Conservation (phyloP, 53 echinoderm and acorn worm genomes). For the Pentamera pediparva region DNA sequence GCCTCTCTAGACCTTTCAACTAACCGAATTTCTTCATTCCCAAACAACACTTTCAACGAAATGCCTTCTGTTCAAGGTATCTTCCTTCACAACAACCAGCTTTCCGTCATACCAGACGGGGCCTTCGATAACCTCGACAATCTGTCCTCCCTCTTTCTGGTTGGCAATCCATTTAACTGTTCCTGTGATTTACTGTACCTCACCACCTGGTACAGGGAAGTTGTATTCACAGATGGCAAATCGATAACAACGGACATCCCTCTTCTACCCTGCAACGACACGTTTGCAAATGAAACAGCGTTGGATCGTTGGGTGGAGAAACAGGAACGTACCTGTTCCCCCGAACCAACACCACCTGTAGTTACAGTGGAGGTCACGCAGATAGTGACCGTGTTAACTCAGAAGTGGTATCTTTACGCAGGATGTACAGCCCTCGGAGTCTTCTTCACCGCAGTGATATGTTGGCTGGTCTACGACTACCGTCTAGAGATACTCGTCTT, state of each 20-base stretch:
- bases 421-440: background rate
- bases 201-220: conserved; percentile 6
- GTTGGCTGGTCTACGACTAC: background rate
- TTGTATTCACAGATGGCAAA: background rate
- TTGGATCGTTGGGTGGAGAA: background rate
- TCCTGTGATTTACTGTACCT: conserved; percentile 11
- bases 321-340: background rate
- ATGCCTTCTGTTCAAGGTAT: too few relatives aligned
- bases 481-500: conserved; percentile 44
- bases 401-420: too few relatives aligned
- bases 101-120: background rate
- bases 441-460: background rate
- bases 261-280: background rate
- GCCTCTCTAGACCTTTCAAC: background rate
- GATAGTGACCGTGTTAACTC: too few relatives aligned
- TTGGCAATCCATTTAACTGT: conserved; percentile 17
- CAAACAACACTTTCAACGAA: background rate
- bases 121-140: background rate
- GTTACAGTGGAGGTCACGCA: too few relatives aligned
- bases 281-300: conserved; percentile 2
- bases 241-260: background rate
- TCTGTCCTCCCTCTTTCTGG: background rate
- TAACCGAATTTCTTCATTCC: background rate
- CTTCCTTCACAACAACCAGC: background rate
- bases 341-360: background rate